Evolutionary conservation across 2,113 vertebrate species (phyloP).

Genomic region (Bujurquina vittata): DNA sequence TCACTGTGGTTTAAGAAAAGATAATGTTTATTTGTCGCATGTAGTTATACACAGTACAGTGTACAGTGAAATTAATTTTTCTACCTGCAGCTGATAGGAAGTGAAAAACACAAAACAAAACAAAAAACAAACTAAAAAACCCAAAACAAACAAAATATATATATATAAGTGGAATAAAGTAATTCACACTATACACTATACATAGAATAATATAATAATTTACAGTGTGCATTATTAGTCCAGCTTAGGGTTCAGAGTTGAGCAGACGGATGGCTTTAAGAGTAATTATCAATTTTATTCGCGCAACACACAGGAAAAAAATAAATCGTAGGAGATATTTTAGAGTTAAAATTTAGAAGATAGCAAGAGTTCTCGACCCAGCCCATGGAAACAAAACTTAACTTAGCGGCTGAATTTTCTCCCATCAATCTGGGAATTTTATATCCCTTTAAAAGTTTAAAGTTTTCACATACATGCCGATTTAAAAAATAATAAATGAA

Average conservation of each 20-base stretch:
- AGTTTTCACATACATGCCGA: neutral
- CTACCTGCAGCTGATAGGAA: no score
- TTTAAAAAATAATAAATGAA: neutral
- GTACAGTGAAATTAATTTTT: no score
- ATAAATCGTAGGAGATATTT: neutral
- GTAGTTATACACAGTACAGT: no score
- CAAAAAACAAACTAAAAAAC: no score
- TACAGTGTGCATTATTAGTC: no score
- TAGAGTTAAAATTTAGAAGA: neutral
- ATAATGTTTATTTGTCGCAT: neutral
- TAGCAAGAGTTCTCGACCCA: neutral
- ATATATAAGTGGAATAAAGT: no score
- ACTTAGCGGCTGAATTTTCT: neutral
- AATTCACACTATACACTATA: no score
- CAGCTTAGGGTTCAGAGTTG: no score
- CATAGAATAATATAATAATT: no score
- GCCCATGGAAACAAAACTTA: neutral
- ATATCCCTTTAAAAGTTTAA: neutral
- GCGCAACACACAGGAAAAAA: no score
- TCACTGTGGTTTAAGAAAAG: slow-evolving; percentile 58
- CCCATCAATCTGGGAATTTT: neutral
- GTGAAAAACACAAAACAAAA: no score
- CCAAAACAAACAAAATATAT: no score
- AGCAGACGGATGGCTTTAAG: neutral
- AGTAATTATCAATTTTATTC: neutral